A percentile compares a stretch with the other conserved stretches of the same genome.
Conservation (phyloP, 2,888 invertebrate species). For the Pachymerium ferrugineum region DNA sequence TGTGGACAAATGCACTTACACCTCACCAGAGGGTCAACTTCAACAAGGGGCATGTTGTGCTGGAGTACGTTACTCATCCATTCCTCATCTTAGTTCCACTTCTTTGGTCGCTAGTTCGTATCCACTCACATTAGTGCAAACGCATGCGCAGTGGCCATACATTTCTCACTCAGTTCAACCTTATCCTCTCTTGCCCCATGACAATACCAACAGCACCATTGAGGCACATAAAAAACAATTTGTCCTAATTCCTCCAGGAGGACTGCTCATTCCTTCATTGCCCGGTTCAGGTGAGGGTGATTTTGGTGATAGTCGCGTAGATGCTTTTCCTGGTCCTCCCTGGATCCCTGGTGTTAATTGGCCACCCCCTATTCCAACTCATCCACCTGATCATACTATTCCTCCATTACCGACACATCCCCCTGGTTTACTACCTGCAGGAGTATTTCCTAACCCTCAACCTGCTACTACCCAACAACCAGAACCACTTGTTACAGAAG, state of each 20-base stretch:
- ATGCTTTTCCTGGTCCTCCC: background rate
- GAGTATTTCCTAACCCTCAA: too few species aligned
- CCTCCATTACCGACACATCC: slow-evolving; percentile 5
- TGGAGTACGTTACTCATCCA: background rate
- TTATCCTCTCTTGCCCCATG: background rate
- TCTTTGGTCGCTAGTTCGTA: background rate
- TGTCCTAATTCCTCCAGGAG: background rate
- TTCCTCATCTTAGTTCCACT: background rate
- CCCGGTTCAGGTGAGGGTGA: background rate
- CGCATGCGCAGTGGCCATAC: background rate
- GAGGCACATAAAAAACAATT: background rate
- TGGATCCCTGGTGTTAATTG: background rate
- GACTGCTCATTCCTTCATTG: background rate
- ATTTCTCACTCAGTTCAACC: background rate
- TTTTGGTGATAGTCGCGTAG: too few species aligned
- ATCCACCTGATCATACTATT: background rate
- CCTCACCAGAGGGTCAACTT: background rate
- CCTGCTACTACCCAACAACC: too few species aligned
- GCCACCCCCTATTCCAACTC: background rate
- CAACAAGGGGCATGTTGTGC: background rate
- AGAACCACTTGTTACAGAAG: too few species aligned
- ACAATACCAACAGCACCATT: background rate
- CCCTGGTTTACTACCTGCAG: background rate
- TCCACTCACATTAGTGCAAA: background rate
- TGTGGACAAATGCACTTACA: background rate